Base-by-base conservation (phyloP, 2,113 vertebrate genomes). In the Marcusenius ussheri region DNA sequence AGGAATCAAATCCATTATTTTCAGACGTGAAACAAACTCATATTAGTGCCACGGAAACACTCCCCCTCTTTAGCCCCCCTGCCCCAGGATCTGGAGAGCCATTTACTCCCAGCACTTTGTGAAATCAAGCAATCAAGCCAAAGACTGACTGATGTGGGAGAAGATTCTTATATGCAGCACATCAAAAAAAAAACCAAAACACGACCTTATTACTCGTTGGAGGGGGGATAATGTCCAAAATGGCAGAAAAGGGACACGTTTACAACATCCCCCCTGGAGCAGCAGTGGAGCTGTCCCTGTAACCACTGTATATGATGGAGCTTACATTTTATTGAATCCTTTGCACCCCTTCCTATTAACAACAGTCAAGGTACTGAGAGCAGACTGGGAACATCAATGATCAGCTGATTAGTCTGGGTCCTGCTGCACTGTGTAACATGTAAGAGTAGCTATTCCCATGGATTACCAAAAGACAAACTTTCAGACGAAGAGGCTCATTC, bases 61-160 rank as follows among this genome's bases (percentile, higher is more conserved):
- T 53, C 77, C 88, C 85, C 49, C 70, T n/a, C 19, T 90, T 39
- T 39, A 39, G 39, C 39, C 39, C 39, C 39, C 35, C 21, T 77
- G n/a, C 62, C 7, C n/a, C 1, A 0, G 31, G 27, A 91, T 87
- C 83, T 83, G 70, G 86, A 90, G 91, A 90, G 49, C 88, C 90
- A 91, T 91, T 93, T 89, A 89, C 92, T 87, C 47, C 49, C 4
- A 13, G 47, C 50, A 87, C 85, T 87, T 93, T 53, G 90, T 53
- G 90, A 93, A 91, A 91, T 90, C 70, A 89, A 89, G 91, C 92
- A 92, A 92, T 93, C 91, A 91, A 90, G 90, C 90, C 89, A 88
- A 90, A 47, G 45, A 88, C 80, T 70, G 58, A 83, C 53, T 89
- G 87, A 93, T 92, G 92, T 92, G 51, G 91, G 80, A 89, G 56